Evolutionary conservation across 2,113 vertebrate genomes (phyloP).

Genomic region (Brienomyrus longianalis): DNA sequence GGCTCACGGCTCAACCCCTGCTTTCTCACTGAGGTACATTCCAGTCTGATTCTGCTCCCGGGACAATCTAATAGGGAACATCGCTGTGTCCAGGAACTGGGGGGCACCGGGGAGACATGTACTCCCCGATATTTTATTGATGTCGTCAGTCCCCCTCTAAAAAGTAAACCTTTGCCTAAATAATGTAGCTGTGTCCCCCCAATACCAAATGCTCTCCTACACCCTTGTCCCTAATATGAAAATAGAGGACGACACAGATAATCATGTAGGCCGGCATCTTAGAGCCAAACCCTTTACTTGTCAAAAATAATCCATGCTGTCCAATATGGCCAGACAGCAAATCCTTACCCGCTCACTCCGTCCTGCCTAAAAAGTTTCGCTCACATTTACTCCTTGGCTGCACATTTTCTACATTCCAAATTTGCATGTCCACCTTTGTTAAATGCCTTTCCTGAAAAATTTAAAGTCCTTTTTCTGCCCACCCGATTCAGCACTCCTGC

Average conservation of each 20-base stretch:
- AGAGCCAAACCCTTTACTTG: neutral
- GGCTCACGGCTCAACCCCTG: neutral
- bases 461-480: neutral
- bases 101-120: neutral
- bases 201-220: neutral
- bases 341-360: neutral
- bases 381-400: neutral
- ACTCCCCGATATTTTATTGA: neutral
- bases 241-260: neutral
- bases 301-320: neutral
- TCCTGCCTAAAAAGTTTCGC: neutral
- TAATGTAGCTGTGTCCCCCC: neutral
- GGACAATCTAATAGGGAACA: neutral
- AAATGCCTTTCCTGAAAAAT: neutral
- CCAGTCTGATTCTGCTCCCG: neutral
- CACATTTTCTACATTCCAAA: neutral
- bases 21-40: neutral
- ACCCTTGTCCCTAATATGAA: neutral
- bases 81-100: neutral
- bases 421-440: neutral
- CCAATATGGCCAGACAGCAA: neutral
- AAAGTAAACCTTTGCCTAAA: neutral
- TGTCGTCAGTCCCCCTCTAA: neutral
- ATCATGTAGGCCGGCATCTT: neutral
- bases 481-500: neutral